Percentiles rank a stretch among this genome's conserved stretches.
These are phyloP conservation scores for Nemapogon koenigi DNA, from an alignment of 2,888 invertebrate genomes.

Conservation along the genomic window DNA sequence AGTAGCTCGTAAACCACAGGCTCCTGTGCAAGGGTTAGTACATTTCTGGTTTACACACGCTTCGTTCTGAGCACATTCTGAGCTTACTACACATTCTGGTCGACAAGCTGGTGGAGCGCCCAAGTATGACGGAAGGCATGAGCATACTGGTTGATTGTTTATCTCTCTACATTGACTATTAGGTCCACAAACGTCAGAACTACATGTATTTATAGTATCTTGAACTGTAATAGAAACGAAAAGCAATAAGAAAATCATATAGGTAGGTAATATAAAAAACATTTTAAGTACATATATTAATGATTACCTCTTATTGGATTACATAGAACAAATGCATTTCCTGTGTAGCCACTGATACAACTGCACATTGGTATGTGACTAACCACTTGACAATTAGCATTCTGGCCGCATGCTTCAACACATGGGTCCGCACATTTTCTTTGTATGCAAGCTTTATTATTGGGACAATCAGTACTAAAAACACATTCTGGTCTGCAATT, in stretches of 20 bases:
- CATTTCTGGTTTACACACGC: conserved; percentile 78
- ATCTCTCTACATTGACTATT: conserved; percentile 70
- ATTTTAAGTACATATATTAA: neutral
- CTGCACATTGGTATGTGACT: conserved; percentile 74
- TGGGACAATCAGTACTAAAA: conserved; percentile 74
- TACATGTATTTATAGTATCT: conserved; percentile 64
- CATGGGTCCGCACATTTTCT: conserved; percentile 81
- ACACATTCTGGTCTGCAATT: conserved; percentile 83
- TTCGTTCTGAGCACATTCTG: conserved; percentile 72
- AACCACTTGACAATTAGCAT: conserved; percentile 64
- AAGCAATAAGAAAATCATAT: neutral
- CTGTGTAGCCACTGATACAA: conserved; percentile 69
- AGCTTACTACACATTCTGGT: conserved; percentile 75
- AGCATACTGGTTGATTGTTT: conserved; percentile 73
- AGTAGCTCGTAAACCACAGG: conserved; percentile 69
- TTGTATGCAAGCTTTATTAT: conserved; percentile 73
- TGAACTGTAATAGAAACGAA: conserved; percentile 23
- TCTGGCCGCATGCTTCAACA: conserved; percentile 72
- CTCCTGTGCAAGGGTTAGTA: conserved; percentile 74
- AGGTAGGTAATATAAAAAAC: neutral
- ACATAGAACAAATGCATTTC: conserved; percentile 58
- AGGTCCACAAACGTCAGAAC: conserved; percentile 76
- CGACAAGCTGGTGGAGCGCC: conserved; percentile 77
- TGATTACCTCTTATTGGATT: conserved; percentile 63
- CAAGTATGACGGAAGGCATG: conserved; percentile 72